phyloP scores from a whole-genome alignment of 2,113 vertebrate species.

The Ciconia stormi region DNA sequence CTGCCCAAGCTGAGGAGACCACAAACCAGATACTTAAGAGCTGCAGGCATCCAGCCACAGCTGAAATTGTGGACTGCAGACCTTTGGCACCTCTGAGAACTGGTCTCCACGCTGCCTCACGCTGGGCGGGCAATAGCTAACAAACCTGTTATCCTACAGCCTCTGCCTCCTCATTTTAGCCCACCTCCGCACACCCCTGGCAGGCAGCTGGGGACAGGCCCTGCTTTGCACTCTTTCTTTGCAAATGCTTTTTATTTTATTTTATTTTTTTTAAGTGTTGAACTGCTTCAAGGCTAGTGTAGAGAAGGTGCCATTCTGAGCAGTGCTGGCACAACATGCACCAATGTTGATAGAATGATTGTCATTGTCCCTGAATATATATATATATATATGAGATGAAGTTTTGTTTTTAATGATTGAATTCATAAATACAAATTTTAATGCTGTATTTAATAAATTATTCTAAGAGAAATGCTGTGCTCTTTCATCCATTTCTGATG shows the following conservation, averaged over 20 bases:
- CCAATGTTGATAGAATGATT: not conserved
- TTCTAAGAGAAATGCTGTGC: slow-evolving; percentile 54
- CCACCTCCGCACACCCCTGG: not conserved
- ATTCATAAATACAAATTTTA: slow-evolving; percentile 62
- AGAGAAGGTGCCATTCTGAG: not conserved
- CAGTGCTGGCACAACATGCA: slow-evolving; percentile 20
- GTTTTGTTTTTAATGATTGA: slow-evolving; percentile 61
- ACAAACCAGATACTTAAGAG: not conserved
- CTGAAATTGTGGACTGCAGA: not conserved
- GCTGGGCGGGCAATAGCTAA: not conserved
- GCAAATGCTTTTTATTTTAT: slow-evolving; percentile 11
- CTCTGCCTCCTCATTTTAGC: not conserved
- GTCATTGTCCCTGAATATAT: slow-evolving; percentile 3
- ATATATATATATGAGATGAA: slow-evolving; percentile 38
- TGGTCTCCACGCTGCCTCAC: not conserved
- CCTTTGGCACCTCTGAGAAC: not conserved
- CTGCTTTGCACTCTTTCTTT: slow-evolving; percentile 55
- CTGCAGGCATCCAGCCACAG: not conserved
- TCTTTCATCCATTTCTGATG: slow-evolving; percentile 26
- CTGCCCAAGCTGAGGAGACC: not conserved
- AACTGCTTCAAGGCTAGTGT: not conserved
- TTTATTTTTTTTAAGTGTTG: not conserved
- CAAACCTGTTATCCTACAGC: not conserved
- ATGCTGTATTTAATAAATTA: slow-evolving; percentile 76
- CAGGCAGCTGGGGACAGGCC: slow-evolving; percentile 4